These are phyloP conservation scores for Melinopterus prodromus DNA, from an alignment of 2,888 invertebrate species.

Conservation along the genomic window DNA sequence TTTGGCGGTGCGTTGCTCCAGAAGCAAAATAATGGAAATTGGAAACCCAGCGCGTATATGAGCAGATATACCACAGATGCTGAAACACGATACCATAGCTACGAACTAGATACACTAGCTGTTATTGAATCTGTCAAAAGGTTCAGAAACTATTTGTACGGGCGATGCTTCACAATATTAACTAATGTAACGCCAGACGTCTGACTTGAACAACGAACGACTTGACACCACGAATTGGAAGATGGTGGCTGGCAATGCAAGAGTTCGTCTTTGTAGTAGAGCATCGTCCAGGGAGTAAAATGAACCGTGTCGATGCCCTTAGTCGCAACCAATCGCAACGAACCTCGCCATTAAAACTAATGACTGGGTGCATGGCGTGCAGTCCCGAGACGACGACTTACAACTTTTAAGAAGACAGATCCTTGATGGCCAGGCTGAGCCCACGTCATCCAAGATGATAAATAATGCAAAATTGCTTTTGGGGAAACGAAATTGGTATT, in stretches of 20 bases:
- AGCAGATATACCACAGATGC: slow-evolving; percentile 41
- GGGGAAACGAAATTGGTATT: too few relatives aligned
- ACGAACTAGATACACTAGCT: slow-evolving; percentile 45
- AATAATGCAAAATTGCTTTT: not conserved
- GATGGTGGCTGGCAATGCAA: slow-evolving; percentile 43
- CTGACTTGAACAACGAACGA: slow-evolving; percentile 41
- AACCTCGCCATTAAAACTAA: too few relatives aligned
- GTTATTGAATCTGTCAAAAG: slow-evolving; percentile 41
- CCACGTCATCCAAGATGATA: not conserved
- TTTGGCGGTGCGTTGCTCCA: slow-evolving; percentile 17
- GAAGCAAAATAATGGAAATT: slow-evolving; percentile 14
- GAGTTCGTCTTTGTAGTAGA: slow-evolving; percentile 44
- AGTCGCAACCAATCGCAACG: slow-evolving; percentile 30
- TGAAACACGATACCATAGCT: slow-evolving; percentile 45
- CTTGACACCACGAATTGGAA: slow-evolving; percentile 41
- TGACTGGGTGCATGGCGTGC: too few relatives aligned
- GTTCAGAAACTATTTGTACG: slow-evolving; percentile 40
- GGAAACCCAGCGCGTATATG: slow-evolving; percentile 16
- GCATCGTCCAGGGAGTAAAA: too few relatives aligned
- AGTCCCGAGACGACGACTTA: too few relatives aligned
- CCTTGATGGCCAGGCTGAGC: too few relatives aligned
- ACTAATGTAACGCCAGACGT: slow-evolving; percentile 43
- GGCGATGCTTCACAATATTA: slow-evolving; percentile 41
- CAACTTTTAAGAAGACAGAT: too few relatives aligned
- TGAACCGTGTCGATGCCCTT: slow-evolving; percentile 44